Evolutionary conservation across 2,888 invertebrate species (phyloP).

Genomic region (Archaeoteleia sp.): DNA sequence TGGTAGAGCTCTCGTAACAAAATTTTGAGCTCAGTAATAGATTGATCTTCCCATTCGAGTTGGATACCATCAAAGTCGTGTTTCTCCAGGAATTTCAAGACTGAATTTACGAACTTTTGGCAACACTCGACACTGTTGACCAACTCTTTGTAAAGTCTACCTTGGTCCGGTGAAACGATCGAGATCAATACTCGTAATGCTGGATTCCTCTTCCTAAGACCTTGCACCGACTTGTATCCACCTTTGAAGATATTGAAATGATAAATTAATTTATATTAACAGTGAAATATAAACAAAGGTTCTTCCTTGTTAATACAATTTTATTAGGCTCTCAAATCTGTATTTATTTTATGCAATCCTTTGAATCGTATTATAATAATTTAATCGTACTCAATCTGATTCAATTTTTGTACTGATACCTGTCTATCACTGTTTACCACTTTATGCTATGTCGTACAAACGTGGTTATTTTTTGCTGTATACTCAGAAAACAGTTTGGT

Average conservation of each 20-base stretch:
- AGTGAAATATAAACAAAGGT: too few species aligned
- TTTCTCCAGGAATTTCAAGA: constrained; percentile 80
- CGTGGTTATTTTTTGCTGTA: too few species aligned
- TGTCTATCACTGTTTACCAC: too few species aligned
- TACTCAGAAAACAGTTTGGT: too few species aligned
- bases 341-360: too few species aligned
- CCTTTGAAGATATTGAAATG: constrained; percentile 74
- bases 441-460: too few species aligned
- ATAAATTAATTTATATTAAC: too few species aligned
- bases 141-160: constrained; percentile 81
- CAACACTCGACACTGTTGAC: constrained; percentile 76
- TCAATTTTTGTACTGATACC: too few species aligned
- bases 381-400: too few species aligned
- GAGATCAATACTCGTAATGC: constrained; percentile 83
- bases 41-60: constrained; percentile 79
- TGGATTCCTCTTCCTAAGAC: constrained; percentile 81
- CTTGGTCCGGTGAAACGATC: constrained; percentile 76
- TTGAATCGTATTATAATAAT: too few species aligned
- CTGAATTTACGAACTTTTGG: constrained; percentile 80
- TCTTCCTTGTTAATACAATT: constrained; percentile 7
- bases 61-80: constrained; percentile 89
- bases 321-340: too few species aligned
- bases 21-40: constrained; percentile 77
- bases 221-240: constrained; percentile 83
- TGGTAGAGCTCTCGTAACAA: constrained; percentile 79